phyloP scores from a whole-genome alignment of 1,140 invertebrate species.

The Agraylea sexmaculata region DNA sequence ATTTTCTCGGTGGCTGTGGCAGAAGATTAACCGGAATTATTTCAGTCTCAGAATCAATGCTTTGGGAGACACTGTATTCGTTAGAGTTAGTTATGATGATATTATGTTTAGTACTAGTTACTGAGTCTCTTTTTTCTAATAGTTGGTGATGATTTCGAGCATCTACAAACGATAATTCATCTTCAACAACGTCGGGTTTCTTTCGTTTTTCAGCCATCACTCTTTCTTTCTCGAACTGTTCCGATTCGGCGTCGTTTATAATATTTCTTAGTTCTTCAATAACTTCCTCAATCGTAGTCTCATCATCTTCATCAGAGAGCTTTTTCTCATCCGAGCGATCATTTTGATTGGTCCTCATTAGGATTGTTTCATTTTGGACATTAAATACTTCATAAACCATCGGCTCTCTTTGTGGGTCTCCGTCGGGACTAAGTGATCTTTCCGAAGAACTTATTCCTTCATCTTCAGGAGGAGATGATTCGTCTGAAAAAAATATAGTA shows the following conservation, averaged over 20 bases:
- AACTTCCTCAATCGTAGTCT: conserved; percentile 78
- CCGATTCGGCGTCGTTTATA: conserved; percentile 69
- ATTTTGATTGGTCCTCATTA: conserved; percentile 35
- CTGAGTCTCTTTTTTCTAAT: conserved; percentile 38
- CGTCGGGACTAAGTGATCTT: conserved; percentile 57
- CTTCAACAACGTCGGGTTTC: conserved; percentile 32
- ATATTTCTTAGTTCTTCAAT: conserved; percentile 76
- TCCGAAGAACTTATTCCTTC: conserved; percentile 78
- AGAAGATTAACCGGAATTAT: conserved; percentile 51
- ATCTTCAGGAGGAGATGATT: conserved; percentile 69
- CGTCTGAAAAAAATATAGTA: conserved; percentile 27
- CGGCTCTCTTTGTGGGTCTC: conserved; percentile 43
- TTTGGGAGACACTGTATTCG: conserved; percentile 24
- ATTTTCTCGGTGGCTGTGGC: conserved; percentile 48
- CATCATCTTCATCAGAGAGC: conserved; percentile 49
- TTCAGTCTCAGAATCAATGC: conserved; percentile 38
- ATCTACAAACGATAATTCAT: conserved; percentile 28
- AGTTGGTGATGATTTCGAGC: conserved; percentile 27
- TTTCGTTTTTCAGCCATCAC: conserved; percentile 32
- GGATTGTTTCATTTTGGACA: conserved; percentile 45
- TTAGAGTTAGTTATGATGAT: conserved; percentile 34
- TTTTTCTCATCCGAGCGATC: conserved; percentile 34
- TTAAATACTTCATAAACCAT: conserved; percentile 51
- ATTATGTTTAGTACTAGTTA: conserved; percentile 37
- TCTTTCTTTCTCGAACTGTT: conserved; percentile 46